phyloP scores from a whole-genome alignment of 2,888 invertebrate species.

The Amblyjoppa fuscipennis region DNA sequence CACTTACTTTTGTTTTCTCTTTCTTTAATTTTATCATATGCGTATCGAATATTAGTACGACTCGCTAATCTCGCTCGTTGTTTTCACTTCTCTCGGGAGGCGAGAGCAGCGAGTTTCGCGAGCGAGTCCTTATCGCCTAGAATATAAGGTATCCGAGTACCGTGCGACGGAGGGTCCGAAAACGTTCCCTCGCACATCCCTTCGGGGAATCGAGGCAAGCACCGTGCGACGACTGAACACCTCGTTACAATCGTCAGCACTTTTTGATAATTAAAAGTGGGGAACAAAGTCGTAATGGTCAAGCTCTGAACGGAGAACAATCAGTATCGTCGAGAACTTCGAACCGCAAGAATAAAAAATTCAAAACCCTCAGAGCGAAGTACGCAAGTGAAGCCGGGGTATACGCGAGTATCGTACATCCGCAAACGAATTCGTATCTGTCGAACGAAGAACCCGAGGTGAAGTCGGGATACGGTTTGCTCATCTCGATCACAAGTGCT shows the following conservation, averaged over 20 bases:
- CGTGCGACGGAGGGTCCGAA: constrained; percentile 2
- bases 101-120: neutral
- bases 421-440: neutral
- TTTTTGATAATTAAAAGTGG: too few species aligned
- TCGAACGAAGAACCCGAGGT: neutral
- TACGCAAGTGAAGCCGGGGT: neutral
- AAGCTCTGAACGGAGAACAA: too few species aligned
- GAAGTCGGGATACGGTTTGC: neutral
- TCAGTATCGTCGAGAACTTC: too few species aligned
- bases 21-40: too few species aligned
- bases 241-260: neutral
- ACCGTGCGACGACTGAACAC: neutral
- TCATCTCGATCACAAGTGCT: neutral
- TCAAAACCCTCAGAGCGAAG: neutral
- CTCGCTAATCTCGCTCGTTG: too few species aligned
- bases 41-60: too few species aligned
- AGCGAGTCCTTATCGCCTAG: neutral
- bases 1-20: too few species aligned
- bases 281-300: too few species aligned
- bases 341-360: too few species aligned
- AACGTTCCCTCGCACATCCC: constrained; percentile 4
- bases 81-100: neutral
- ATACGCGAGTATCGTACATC: neutral
- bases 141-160: constrained; percentile 4
- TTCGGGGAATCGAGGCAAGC: neutral